These are phyloP conservation scores for Bombus confusus DNA, from an alignment of 1,140 invertebrate species.

Conservation along the genomic window DNA sequence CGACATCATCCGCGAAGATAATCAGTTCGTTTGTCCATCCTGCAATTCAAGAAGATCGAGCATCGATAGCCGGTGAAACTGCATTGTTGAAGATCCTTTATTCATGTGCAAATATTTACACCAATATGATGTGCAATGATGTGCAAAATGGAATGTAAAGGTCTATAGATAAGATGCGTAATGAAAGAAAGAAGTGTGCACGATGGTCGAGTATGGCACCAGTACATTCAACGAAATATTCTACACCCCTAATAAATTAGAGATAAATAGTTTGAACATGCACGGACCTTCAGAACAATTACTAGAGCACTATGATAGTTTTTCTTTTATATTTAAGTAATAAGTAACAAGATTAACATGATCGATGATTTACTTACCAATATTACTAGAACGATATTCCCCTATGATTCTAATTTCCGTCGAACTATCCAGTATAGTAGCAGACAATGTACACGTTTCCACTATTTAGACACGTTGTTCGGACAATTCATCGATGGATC, in stretches of 20 bases:
- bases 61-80: not conserved
- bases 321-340: too few species aligned
- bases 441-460: not conserved
- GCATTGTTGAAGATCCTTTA: not conserved
- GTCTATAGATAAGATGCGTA: not conserved
- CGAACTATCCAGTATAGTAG: slow-evolving; percentile 24
- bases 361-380: not conserved
- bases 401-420: not conserved
- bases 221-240: not conserved
- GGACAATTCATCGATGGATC: slow-evolving; percentile 12
- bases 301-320: not conserved
- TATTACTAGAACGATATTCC: not conserved
- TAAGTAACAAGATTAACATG: too few species aligned
- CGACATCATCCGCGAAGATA: not conserved
- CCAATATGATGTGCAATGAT: not conserved
- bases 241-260: not conserved
- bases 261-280: not conserved
- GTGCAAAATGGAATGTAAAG: not conserved
- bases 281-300: not conserved
- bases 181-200: not conserved
- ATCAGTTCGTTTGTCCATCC: not conserved
- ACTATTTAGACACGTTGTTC: slow-evolving; percentile 30
- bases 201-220: not conserved
- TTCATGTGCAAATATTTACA: not conserved
- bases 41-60: not conserved